These are phyloP conservation scores for Colius striatus DNA, from an alignment of 2,113 vertebrate species.

Conservation along the genomic window DNA sequence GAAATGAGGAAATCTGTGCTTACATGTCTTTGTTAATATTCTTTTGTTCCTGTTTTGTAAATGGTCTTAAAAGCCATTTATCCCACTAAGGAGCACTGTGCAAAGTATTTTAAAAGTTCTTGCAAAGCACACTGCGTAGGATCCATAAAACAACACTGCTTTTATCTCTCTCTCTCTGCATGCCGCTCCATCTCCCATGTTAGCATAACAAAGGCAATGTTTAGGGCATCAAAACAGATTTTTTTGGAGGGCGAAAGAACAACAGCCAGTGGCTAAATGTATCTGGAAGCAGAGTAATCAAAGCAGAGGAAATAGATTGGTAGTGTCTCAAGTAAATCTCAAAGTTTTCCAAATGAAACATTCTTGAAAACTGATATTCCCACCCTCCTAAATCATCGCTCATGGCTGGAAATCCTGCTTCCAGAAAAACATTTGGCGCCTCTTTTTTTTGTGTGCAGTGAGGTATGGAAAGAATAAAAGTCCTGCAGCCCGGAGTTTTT, in stretches of 20 bases:
- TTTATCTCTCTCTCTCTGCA: constrained; percentile 20
- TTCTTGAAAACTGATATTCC: constrained; percentile 47
- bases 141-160: constrained; percentile 26
- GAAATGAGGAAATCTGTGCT: constrained; percentile 27
- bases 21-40: constrained; percentile 24
- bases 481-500: not conserved
- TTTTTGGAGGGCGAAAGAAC: constrained; percentile 15
- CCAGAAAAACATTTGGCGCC: constrained; percentile 37
- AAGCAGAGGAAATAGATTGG: not conserved
- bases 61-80: not conserved
- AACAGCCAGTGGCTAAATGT: constrained; percentile 21
- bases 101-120: constrained; percentile 32
- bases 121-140: constrained; percentile 22
- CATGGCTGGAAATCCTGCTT: constrained; percentile 41
- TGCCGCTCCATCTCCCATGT: not conserved
- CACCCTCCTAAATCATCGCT: constrained; percentile 20
- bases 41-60: constrained; percentile 11
- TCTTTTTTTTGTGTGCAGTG: not conserved
- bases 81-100: not conserved
- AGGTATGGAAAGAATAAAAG: constrained; percentile 42
- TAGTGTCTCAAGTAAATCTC: constrained; percentile 20
- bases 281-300: not conserved
- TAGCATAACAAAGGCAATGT: constrained; percentile 42
- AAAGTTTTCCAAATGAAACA: constrained; percentile 35
- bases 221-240: constrained; percentile 27